Evolutionary conservation across 2,113 vertebrate genomes (phyloP), one percentile per base, ranked within the genome.

Genomic region (Mirza zaza): DNA sequence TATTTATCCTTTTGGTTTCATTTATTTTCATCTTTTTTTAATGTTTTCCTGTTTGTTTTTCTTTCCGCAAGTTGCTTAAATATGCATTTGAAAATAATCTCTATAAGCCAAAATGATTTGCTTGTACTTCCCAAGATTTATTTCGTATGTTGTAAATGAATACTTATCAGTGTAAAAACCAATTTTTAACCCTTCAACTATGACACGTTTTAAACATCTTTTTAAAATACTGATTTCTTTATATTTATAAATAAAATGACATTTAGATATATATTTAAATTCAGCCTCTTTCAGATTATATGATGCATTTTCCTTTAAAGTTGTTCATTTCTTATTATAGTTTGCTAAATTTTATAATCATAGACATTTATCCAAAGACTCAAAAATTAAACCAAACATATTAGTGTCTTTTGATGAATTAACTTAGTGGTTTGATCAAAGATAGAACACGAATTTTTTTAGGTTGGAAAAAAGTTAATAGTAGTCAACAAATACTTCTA

Each of bases 71-170:
- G 90, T 95, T 93, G 91, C 98, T 91, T 83, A 83, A 96, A 98
- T 98, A 97, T 97, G 97, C 97, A 95, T 97, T 98, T 98, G 92
- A 95, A 96, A 96, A 98, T 97, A 95, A 98, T 96, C 68, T 86
- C 21, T 50, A 21, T 13, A 87, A 83, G 55, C 70, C 73, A 95
- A 90, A 95, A 80, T 82, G 55, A 79, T 65, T 88, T 15, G 36
- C 45, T 93, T 96, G 52, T 93, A 83, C 15, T 94, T 91, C 42
- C 68, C 20, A 87, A 13, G 39, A 1, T 13, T 79, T 79, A 87
- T 83, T 79, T 88, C 39, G 18, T 75, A 68, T 27, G 10, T 91
- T 91, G 7, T 70, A 45, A 93, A 0, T 91, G 55, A 27, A 85
- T 13, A 92, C 77, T 88, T 83, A 86, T 50, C 14, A 80, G 6